A percentile compares a stretch with the other conserved stretches of the same genome.
These are phyloP conservation scores for Phalacrocorax carbo DNA, from an alignment of 2,113 vertebrate genomes.

Conservation along the genomic window DNA sequence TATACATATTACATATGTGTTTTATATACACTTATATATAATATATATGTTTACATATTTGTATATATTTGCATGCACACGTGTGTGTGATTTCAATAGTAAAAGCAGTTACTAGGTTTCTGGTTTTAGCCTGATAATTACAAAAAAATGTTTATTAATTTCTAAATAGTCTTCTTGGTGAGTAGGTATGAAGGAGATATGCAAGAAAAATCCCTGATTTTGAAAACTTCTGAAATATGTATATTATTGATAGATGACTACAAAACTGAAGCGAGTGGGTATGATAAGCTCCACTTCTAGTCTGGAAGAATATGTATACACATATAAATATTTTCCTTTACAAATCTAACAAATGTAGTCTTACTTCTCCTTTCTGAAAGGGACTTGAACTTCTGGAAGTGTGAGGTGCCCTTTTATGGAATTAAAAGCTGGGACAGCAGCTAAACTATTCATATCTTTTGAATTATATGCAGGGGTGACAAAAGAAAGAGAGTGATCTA, in stretches of 20 bases:
- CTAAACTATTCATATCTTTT: background rate
- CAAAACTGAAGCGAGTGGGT: background rate
- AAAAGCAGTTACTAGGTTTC: background rate
- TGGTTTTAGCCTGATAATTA: background rate
- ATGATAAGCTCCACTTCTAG: background rate
- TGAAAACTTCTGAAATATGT: background rate
- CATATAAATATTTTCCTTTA: background rate
- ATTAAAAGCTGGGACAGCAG: background rate
- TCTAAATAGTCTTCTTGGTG: background rate
- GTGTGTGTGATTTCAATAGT: background rate
- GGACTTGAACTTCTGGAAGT: background rate
- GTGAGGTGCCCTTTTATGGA: background rate
- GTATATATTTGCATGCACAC: accelerated
- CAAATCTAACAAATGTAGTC: background rate
- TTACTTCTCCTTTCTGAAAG: background rate
- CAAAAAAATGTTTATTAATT: background rate
- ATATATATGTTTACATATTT: background rate
- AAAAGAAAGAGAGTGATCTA: background rate
- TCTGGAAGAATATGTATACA: background rate
- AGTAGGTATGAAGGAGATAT: background rate
- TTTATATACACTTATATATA: accelerated
- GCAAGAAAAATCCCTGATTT: background rate
- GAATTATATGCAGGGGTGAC: background rate
- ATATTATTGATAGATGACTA: background rate
- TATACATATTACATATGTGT: too few relatives aligned